Evolutionary conservation across 2,888 invertebrate genomes (phyloP), one percentile per base, ranked within the genome.

Genomic region (Platycnemis pennipes): DNA sequence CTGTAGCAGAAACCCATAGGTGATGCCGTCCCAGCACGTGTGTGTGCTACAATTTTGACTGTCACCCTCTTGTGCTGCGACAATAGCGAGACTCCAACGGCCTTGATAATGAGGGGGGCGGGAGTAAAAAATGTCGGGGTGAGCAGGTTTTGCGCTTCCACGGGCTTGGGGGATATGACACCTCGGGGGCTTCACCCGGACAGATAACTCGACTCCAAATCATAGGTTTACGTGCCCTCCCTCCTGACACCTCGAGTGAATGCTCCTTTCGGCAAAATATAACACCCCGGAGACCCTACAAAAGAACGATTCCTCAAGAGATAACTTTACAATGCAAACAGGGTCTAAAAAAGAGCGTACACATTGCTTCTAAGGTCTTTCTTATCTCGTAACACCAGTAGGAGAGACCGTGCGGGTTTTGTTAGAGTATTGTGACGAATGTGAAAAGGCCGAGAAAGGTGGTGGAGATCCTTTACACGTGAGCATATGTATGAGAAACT

Each of bases 191-290:
- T 69, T 56, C 91, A 44, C 37, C 77, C 1, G 44, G 44, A 44
- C 44, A n/a, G 91, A 91, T 91, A 56, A 45, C 44, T 63, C 63
- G 63, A 44, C 91, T 69, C 42, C 44, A 91, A 91, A 91, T 91
- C 69, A 45, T 22, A 45, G 91, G 91, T 91, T 91, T 26, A 11
- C 11, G 42, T 69, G 13, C 77, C 31, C 37, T 91, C 91, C 63
- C 37, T 63, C n/a, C 49, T 69, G 91, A 63, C 91, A 91, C 91
- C 91, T 44, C 56, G 19, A 44, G 2, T 63, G 63, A 63, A 91
- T 91, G 91, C 44, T 91, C 91, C 44, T 91, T 91, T 69, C 63
- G 63, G 37, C 63, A 63, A 91, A 56, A 91, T 91, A 69, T 91
- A 63, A 69, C 91, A 91, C 56, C 42, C 63, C 16, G 2, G 77